Base-by-base conservation (phyloP, 2,797 vertebrate genomes). In the Sternotherus odoratus region DNA sequence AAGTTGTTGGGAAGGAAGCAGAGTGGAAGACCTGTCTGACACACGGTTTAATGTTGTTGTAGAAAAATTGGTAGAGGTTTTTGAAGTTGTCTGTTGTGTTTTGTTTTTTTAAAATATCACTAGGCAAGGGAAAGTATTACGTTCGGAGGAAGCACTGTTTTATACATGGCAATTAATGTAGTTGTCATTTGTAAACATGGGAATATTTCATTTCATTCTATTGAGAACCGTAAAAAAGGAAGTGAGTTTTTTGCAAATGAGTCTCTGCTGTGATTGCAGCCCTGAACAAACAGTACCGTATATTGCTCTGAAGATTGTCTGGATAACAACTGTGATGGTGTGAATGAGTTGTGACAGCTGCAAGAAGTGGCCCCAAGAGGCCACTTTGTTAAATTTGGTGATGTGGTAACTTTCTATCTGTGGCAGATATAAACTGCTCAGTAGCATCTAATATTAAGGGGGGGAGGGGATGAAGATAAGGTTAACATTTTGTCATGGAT, bases 121-220 rank as follows among this genome's bases (percentile, higher is more conserved):
- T 91, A 56, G 56, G 43, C 53, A 84, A 24, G 46, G 36, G 23
- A 28, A 56, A 86, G 28, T 36, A 57, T 87, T 49, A 74, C 23
- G 82, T 78, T 79, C 60, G 51, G 8, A 21, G 21, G 46, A 51
- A 48, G 49, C 43, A 91, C 51, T 74, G 46, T 57, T 74, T 36
- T 83, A 83, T 60, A 60, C 54, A 46, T 79, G 57, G 51, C 87
- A 87, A 79, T 79, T 91, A 91, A 86, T 79, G 74, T 30, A 11
- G 33, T 84, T 89, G 85, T 86, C 72, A 72, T 56, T 79, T 60
- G 53, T 50, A 30, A 77, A 48, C 51, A 78, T 54, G 50, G 60
- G 48, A 69, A 69, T 43, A 83, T 89, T 57, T 36, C 9, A 66
- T 77, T 39, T 78, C 49, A 86, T 82, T 86, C 79, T n/a, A 11